phyloP scores from a whole-genome alignment of 1,140 invertebrate species.

The Anoplophora glabripennis region DNA sequence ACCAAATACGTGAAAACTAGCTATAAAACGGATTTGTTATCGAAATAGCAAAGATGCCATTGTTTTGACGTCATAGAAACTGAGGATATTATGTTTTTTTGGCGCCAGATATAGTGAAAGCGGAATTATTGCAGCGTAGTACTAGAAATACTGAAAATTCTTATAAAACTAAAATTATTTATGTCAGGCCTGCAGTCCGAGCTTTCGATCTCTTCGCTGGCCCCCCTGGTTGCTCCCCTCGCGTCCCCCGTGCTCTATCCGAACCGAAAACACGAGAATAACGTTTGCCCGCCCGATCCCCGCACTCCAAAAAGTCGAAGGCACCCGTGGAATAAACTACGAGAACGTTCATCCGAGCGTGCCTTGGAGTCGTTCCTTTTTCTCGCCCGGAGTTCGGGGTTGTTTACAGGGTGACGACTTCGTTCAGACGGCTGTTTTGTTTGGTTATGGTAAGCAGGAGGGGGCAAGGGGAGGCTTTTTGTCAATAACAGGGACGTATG shows the following conservation, averaged over 20 bases:
- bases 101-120: no score
- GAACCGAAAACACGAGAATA: constrained; percentile 36
- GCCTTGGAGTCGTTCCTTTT: constrained; percentile 1
- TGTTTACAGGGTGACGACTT: constrained; percentile 18
- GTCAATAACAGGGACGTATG: no score
- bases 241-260: constrained; percentile 20
- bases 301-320: constrained; percentile 12
- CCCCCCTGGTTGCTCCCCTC: constrained; percentile 26
- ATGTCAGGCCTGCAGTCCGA: neutral
- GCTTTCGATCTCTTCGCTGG: constrained; percentile 34
- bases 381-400: constrained; percentile 10
- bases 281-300: constrained; percentile 34
- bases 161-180: no score
- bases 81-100: no score
- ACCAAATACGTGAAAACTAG: no score
- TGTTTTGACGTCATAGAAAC: no score
- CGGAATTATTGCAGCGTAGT: no score
- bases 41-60: no score
- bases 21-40: no score
- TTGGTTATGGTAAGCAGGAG: no score
- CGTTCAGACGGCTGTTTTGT: neutral
- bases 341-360: neutral
- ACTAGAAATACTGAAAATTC: no score
- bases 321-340: constrained; percentile 19
- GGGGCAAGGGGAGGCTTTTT: no score